Evolutionary conservation across 2,797 vertebrate species (phyloP), one percentile per base, ranked within the genome.

Genomic region (Scleropages formosus): DNA sequence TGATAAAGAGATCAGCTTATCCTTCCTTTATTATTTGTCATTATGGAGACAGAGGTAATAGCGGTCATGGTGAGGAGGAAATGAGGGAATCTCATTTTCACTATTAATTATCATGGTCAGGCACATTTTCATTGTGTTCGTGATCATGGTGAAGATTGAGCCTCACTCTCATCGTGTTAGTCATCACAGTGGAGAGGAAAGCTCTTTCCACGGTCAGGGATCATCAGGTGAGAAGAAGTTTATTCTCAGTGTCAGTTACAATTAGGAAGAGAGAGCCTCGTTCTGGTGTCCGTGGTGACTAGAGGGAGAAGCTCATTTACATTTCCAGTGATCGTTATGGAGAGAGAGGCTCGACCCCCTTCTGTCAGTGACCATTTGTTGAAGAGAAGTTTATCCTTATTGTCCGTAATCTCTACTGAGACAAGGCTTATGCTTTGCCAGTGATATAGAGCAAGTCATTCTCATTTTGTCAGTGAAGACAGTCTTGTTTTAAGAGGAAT

Each of bases 391-490:
- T 61, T 20, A 61, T n/a, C n/a, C n/a, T n/a, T n/a, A 26, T 61
- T 24, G 24, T 62, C 60, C 27, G 62, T 62, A 60, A 62, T 60
- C 27, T 60, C 60, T 60, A 62, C 24, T 27, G 27, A 60, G 60
- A 62, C 60, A 62, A 13, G 62, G 13, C 62, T 62, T 27, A 8
- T n/a, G n/a, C n/a, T n/a, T n/a, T n/a, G n/a, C n/a, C n/a, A n/a
- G n/a, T n/a, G n/a, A n/a, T n/a, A n/a, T n/a, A n/a, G n/a, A n/a
- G n/a, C n/a, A n/a, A n/a, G n/a, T n/a, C n/a, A n/a, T n/a, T n/a
- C n/a, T n/a, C n/a, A n/a, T n/a, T n/a, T n/a, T n/a, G n/a, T n/a
- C n/a, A n/a, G n/a, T n/a, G n/a, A n/a, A n/a, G n/a, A n/a, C n/a
- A n/a, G n/a, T n/a, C n/a, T n/a, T n/a, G n/a, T n/a, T n/a, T n/a